phyloP scores from a whole-genome alignment of 2,797 vertebrate species.

The Chaetophractus vellerosus region DNA sequence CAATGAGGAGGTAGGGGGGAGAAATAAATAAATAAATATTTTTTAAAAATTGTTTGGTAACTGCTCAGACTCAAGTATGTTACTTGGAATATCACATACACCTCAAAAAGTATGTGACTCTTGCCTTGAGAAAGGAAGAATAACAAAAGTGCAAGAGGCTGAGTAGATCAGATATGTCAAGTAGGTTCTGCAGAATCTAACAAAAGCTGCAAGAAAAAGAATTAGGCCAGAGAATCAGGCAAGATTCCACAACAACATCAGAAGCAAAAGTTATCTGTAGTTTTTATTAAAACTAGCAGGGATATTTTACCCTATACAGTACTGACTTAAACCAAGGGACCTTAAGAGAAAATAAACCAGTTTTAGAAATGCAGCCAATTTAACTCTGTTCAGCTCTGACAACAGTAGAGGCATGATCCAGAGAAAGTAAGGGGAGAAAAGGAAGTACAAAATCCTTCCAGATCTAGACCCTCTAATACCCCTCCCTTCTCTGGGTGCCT shows the following conservation, averaged over 20 bases:
- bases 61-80: neutral
- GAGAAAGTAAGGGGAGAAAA: neutral
- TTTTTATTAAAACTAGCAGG: neutral
- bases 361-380: neutral
- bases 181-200: neutral
- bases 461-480: neutral
- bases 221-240: neutral
- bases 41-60: neutral
- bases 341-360: neutral
- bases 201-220: conserved; percentile 22
- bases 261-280: neutral
- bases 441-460: neutral
- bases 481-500: neutral
- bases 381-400: neutral
- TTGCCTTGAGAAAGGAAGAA: conserved; percentile 13
- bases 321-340: neutral
- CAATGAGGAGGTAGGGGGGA: too few relatives aligned
- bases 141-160: neutral
- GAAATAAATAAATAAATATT: too few relatives aligned
- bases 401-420: neutral
- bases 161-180: neutral
- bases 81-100: neutral
- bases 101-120: neutral
- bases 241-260: neutral
- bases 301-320: neutral